Percentiles rank a stretch among this genome's conserved stretches.
Conservation (phyloP, 23 tunicate species). For the Diplosoma virens region DNA sequence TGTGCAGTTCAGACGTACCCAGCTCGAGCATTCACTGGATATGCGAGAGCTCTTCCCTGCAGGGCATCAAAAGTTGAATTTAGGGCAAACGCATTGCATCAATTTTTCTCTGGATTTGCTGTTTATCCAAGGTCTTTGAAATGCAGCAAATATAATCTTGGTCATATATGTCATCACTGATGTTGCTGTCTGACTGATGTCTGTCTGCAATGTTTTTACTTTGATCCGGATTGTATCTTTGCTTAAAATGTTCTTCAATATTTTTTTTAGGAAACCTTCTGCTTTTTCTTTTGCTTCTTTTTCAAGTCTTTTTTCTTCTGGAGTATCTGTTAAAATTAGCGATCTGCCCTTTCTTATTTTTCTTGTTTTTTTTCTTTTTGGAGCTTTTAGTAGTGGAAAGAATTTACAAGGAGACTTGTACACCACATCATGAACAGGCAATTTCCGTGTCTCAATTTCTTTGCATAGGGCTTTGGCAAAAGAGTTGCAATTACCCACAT, state of each 20-base stretch:
- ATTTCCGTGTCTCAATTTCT: neutral
- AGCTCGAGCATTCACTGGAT: neutral
- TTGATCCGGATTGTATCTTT: neutral
- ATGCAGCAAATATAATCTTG: neutral
- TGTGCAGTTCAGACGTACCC: slow-evolving; percentile 6
- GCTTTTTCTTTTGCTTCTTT: neutral
- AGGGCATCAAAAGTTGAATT: neutral
- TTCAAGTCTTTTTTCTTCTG: neutral
- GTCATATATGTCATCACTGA: too few species aligned
- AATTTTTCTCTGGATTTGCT: slow-evolving; percentile 7
- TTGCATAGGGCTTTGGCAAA: neutral
- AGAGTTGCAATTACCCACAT: too few species aligned
- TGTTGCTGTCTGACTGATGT: neutral
- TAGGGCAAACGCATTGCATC: neutral
- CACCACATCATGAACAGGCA: neutral
- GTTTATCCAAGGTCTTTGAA: neutral
- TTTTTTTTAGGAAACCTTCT: slow-evolving; percentile 1
- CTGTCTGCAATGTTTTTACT: neutral
- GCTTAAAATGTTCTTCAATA: neutral
- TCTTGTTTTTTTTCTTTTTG: neutral
- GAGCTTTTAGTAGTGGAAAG: neutral
- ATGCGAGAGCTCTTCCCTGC: neutral
- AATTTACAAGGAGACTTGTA: neutral
- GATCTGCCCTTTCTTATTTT: neutral
- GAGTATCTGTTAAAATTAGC: neutral